These are phyloP conservation scores for Cherax destructor DNA, from an alignment of 1,140 invertebrate genomes.

Conservation along the genomic window DNA sequence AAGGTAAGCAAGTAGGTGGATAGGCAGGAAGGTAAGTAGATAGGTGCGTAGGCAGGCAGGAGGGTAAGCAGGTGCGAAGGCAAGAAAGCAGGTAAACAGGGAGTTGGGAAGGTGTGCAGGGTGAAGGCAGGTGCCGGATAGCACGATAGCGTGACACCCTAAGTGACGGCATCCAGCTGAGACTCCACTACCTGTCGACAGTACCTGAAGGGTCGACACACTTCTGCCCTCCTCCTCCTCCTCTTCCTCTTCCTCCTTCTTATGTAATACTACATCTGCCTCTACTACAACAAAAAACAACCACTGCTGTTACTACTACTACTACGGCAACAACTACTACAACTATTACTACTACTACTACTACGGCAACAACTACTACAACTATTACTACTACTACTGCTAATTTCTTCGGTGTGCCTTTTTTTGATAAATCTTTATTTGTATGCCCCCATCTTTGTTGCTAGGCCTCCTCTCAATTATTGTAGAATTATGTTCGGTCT, in stretches of 20 bases:
- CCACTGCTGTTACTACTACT: no score
- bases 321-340: no score
- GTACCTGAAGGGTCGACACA: constrained; percentile 16
- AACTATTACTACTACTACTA: no score
- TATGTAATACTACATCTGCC: neutral
- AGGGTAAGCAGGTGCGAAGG: no score
- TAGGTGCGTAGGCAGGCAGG: no score
- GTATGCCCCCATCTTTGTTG: neutral
- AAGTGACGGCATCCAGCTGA: constrained; percentile 65
- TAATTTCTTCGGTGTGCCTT: no score
- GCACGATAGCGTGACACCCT: constrained; percentile 61
- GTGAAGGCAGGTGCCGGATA: neutral
- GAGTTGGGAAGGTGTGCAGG: neutral
- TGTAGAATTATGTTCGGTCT: no score
- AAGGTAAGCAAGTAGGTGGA: neutral
- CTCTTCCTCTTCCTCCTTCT: neutral
- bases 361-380: no score
- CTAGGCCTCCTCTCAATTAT: neutral
- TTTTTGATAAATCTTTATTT: neutral
- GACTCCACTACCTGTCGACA: constrained; percentile 65
- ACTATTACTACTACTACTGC: no score
- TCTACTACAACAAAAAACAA: no score
- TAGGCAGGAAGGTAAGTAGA: no score
- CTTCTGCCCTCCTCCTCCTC: constrained; percentile 8
- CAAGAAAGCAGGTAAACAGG: neutral